phyloP scores from a whole-genome alignment of 2,113 vertebrate genomes.

The Petromus typicus region DNA sequence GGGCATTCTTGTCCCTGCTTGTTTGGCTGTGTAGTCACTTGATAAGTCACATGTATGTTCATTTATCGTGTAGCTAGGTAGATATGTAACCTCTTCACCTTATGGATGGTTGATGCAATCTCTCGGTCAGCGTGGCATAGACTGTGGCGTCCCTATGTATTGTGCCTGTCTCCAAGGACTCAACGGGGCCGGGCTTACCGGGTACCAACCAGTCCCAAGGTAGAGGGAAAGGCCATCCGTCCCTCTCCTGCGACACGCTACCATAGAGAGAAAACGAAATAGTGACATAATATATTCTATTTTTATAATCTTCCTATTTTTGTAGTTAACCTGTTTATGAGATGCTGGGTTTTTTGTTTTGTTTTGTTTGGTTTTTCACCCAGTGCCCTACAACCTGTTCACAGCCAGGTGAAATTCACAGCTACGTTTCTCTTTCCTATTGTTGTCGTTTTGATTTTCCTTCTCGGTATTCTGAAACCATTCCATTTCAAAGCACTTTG shows the following conservation, averaged over 20 bases:
- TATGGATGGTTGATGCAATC: conserved; percentile 87
- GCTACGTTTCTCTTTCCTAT: conserved; percentile 58
- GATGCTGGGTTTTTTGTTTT: conserved; percentile 85
- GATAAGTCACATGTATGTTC: conserved; percentile 87
- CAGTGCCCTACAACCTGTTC: conserved; percentile 81
- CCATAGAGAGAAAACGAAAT: conserved; percentile 83
- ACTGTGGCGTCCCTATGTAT: conserved; percentile 66
- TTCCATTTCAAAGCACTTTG: conserved; percentile 98
- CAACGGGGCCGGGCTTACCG: conserved; percentile 82
- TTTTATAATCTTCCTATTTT: conserved; percentile 90
- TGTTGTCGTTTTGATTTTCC: conserved; percentile 30
- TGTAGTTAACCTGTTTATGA: conserved; percentile 88
- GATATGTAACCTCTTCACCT: conserved; percentile 89
- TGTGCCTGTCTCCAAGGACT: background rate
- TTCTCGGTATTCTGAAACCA: conserved; percentile 89
- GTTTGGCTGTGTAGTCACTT: conserved; percentile 96
- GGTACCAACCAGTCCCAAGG: conserved; percentile 74
- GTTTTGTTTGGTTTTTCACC: conserved; percentile 68
- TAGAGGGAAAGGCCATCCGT: conserved; percentile 79
- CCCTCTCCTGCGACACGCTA: conserved; percentile 81
- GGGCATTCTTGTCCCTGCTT: conserved; percentile 89
- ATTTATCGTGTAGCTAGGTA: conserved; percentile 84
- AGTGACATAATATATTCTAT: conserved; percentile 89
- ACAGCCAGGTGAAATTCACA: conserved; percentile 89
- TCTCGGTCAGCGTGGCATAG: conserved; percentile 86